These are phyloP conservation scores for Proisotoma minuta DNA, from an alignment of 2,888 invertebrate species.

Conservation along the genomic window DNA sequence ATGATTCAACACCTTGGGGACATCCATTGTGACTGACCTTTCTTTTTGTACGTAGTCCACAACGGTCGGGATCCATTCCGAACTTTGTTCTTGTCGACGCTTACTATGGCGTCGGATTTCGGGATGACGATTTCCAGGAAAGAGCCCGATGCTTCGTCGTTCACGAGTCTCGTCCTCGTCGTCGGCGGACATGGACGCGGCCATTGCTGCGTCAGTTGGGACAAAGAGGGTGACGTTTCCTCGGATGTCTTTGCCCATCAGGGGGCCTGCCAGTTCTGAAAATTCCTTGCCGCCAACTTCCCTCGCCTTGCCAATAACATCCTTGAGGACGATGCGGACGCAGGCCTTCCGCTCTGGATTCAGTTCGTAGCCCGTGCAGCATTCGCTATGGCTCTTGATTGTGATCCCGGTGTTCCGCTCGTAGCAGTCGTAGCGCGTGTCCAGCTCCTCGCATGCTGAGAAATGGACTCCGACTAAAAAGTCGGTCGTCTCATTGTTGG, in stretches of 20 bases:
- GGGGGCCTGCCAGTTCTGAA: not conserved
- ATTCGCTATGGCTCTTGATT: slow-evolving; percentile 61
- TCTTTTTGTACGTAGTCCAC: slow-evolving; percentile 24
- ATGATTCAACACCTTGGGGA: slow-evolving; percentile 58
- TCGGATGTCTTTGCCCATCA: too few relatives aligned
- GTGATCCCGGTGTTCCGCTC: slow-evolving; percentile 58
- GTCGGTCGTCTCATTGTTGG: not conserved
- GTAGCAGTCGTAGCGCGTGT: slow-evolving; percentile 56
- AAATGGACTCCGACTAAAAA: slow-evolving; percentile 47
- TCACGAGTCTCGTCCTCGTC: not conserved
- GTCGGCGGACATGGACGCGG: slow-evolving; percentile 44
- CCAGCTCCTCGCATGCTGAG: slow-evolving; percentile 54
- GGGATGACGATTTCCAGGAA: slow-evolving; percentile 19
- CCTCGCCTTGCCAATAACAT: not conserved
- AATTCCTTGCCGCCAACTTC: not conserved
- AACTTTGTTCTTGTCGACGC: slow-evolving; percentile 7
- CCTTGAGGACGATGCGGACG: too few relatives aligned
- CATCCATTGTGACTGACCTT: slow-evolving; percentile 39
- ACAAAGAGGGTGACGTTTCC: slow-evolving; percentile 56
- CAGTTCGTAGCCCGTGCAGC: slow-evolving; percentile 63
- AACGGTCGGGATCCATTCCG: slow-evolving; percentile 23
- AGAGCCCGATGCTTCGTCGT: not conserved
- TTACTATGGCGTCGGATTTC: slow-evolving; percentile 20
- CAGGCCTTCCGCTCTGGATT: too few relatives aligned
- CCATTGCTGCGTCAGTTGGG: slow-evolving; percentile 54